A percentile compares a stretch with the other conserved stretches of the same genome.
Conservation (phyloP, 2,113 vertebrate genomes). For the Oceanodroma tethys region DNA sequence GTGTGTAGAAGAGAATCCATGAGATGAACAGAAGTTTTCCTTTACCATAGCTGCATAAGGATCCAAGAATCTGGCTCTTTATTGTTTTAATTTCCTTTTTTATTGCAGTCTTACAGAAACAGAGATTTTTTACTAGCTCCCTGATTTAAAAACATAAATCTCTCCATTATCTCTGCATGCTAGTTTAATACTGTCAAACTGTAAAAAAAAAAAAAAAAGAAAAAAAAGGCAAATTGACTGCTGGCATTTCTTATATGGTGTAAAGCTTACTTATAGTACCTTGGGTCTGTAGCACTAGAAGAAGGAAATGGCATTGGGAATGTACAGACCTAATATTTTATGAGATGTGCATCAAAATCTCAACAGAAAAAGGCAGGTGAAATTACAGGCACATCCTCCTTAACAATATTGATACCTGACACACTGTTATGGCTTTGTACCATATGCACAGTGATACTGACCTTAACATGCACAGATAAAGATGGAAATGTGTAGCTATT, state of each 20-base stretch:
- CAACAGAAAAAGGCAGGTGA: not conserved
- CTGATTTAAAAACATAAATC: not conserved
- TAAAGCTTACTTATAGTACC: not conserved
- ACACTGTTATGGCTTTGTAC: not conserved
- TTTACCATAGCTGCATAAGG: not conserved
- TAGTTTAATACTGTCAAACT: not conserved
- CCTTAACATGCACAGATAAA: conserved; percentile 6
- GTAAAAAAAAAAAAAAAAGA: not conserved
- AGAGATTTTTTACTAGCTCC: not conserved
- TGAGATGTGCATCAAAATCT: not conserved
- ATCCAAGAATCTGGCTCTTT: not conserved
- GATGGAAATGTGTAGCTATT: not conserved
- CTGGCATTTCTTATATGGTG: not conserved
- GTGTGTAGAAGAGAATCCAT: not conserved
- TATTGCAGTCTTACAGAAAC: not conserved
- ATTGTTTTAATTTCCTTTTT: not conserved
- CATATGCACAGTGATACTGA: not conserved
- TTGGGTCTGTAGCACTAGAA: not conserved
- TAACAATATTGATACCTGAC: not conserved
- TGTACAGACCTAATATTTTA: not conserved
- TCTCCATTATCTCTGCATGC: not conserved
- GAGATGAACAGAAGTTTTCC: not conserved
- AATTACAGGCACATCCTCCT: not conserved
- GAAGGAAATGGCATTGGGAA: not conserved
- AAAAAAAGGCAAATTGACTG: not conserved